Evolutionary conservation across 1,140 invertebrate species (phyloP).

Genomic region (Bombus pyrosoma): DNA sequence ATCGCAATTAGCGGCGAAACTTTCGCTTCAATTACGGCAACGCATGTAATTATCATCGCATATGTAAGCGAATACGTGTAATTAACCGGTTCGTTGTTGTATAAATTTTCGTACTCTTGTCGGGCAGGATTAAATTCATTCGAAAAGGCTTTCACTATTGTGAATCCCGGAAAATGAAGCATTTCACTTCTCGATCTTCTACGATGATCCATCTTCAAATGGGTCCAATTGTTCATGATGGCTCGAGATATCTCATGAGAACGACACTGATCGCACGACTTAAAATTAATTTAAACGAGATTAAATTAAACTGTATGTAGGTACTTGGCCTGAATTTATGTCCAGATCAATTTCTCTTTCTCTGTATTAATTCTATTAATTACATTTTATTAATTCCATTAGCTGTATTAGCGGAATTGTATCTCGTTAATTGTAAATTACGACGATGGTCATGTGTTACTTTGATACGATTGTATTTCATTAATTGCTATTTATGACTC

Average conservation of each 20-base stretch:
- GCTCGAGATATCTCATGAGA: not conserved
- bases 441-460: too few species aligned
- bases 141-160: conserved; percentile 43
- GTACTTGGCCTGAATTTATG: not conserved
- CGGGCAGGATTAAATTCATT: not conserved
- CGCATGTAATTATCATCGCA: conserved; percentile 44
- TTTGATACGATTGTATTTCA: not conserved
- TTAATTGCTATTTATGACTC: not conserved
- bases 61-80: conserved; percentile 38
- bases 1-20: conserved; percentile 42
- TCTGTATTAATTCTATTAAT: not conserved
- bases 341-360: conserved; percentile 7
- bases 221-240: conserved; percentile 3
- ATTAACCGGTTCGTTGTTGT: conserved; percentile 50
- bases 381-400: not conserved
- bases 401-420: too few species aligned
- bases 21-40: conserved; percentile 55
- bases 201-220: not conserved
- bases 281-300: not conserved
- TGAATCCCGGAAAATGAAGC: conserved; percentile 16
- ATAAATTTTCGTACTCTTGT: conserved; percentile 49
- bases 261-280: conserved; percentile 15
- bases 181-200: conserved; percentile 3
- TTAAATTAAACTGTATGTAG: too few species aligned
- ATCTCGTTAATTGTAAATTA: too few species aligned